A percentile compares a stretch with the other conserved stretches of the same genome.
Conservation (phyloP, 1,140 invertebrate genomes). For the Drosophila sechellia region DNA sequence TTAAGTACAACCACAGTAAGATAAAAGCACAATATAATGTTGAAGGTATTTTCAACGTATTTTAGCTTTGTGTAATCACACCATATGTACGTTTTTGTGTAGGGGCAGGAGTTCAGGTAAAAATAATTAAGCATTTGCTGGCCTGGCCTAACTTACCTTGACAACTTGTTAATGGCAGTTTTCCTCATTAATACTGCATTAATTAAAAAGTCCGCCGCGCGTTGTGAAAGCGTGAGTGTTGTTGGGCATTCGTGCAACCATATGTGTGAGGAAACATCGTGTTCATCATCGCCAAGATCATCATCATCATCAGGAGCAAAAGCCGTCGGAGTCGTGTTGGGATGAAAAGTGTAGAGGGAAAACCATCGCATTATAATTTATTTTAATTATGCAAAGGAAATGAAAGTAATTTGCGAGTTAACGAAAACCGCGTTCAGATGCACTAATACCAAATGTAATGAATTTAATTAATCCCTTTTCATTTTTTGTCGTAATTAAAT, state of each 20-base stretch:
- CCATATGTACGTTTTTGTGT: conserved; percentile 6
- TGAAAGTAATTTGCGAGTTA: conserved; percentile 14
- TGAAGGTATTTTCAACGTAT: background rate
- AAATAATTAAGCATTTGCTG: conserved; percentile 71
- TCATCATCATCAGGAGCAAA: conserved; percentile 20
- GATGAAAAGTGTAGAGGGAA: conserved; percentile 9
- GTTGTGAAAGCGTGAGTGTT: conserved; percentile 29
- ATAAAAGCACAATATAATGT: too few species aligned
- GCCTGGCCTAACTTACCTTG: conserved; percentile 85
- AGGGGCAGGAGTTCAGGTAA: conserved; percentile 42
- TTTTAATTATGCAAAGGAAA: conserved; percentile 42
- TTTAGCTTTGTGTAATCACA: background rate
- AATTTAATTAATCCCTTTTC: conserved; percentile 12
- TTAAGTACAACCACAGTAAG: too few species aligned
- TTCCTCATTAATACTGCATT: conserved; percentile 91
- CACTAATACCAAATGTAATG: conserved; percentile 15
- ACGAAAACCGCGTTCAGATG: conserved; percentile 6
- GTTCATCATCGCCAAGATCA: conserved; percentile 27
- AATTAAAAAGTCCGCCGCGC: conserved; percentile 85
- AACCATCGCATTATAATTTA: conserved; percentile 51
- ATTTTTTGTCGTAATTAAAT: background rate
- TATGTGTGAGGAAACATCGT: conserved; percentile 54
- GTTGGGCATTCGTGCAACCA: conserved; percentile 15
- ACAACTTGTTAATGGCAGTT: conserved; percentile 89
- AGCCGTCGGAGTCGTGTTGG: conserved; percentile 7